Percentiles rank a stretch among this genome's conserved stretches.
Conservation (phyloP, 2,888 invertebrate genomes). For the Gandaritis pyraliata region DNA sequence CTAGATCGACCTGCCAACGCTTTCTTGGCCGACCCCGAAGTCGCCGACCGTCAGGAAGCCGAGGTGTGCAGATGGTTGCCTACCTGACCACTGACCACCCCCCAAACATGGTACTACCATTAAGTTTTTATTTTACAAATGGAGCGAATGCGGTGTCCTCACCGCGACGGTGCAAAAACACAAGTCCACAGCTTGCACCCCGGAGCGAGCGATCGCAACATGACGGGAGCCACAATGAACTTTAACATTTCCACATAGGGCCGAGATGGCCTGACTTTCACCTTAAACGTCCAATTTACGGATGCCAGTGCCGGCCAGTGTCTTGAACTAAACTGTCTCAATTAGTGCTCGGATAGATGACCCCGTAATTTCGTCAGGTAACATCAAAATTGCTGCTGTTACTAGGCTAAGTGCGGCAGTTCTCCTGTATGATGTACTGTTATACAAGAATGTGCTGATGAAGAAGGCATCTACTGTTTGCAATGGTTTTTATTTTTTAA, state of each 20-base stretch:
- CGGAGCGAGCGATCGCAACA: slow-evolving; percentile 70
- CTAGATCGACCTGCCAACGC: no score
- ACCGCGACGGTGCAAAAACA: slow-evolving; percentile 49
- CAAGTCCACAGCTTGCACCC: slow-evolving; percentile 61
- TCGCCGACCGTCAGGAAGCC: no score
- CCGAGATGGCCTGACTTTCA: slow-evolving; percentile 74
- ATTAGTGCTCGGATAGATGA: slow-evolving; percentile 80
- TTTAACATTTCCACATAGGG: slow-evolving; percentile 78
- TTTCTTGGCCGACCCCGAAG: no score
- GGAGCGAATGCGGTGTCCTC: slow-evolving; percentile 42
- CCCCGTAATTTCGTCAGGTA: slow-evolving; percentile 78
- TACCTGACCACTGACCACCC: no score
- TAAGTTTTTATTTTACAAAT: neutral
- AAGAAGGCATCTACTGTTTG: slow-evolving; percentile 4
- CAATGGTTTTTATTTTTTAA: neutral
- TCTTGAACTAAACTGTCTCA: slow-evolving; percentile 81
- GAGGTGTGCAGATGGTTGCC: no score
- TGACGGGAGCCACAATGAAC: slow-evolving; percentile 76
- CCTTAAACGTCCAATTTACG: slow-evolving; percentile 81
- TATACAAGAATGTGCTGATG: slow-evolving; percentile 1
- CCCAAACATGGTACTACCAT: no score
- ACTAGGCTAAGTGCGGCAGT: slow-evolving; percentile 72
- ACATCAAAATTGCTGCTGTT: slow-evolving; percentile 65
- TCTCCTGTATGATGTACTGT: slow-evolving; percentile 22
- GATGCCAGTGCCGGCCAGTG: slow-evolving; percentile 76